These are phyloP conservation scores for Euschistus heros DNA, from an alignment of 1,140 invertebrate species.

Conservation along the genomic window DNA sequence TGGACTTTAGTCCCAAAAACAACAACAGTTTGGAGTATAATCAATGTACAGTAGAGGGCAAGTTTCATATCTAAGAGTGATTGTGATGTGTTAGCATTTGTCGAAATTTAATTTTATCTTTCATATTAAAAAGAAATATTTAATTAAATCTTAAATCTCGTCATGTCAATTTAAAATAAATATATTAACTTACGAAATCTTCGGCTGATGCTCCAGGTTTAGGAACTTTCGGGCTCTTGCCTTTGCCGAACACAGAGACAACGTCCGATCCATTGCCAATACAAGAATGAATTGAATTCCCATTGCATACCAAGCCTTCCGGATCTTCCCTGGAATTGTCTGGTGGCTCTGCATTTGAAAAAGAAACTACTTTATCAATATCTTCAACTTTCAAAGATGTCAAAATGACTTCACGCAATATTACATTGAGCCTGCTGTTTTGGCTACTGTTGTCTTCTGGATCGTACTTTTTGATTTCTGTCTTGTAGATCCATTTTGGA, in stretches of 20 bases:
- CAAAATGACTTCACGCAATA: neutral
- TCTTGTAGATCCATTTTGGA: neutral
- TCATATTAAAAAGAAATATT: no score
- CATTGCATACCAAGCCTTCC: neutral
- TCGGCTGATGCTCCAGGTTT: neutral
- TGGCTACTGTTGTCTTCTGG: neutral
- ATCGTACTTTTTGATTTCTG: neutral
- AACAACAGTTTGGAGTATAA: no score
- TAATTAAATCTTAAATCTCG: no score
- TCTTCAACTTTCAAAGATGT: constrained; percentile 6
- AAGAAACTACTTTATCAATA: neutral
- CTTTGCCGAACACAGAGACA: neutral
- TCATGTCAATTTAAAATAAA: no score
- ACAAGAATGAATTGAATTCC: neutral
- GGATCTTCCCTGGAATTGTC: neutral
- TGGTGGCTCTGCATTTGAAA: neutral
- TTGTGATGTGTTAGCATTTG: no score
- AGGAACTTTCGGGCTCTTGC: constrained; percentile 1
- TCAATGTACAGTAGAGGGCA: no score
- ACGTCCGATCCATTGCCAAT: neutral
- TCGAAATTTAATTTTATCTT: no score
- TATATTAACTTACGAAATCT: neutral
- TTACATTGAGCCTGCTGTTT: constrained; percentile 1
- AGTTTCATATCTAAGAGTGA: no score
- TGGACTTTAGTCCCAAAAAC: no score